Percentiles rank a stretch among this genome's conserved stretches.
These are phyloP conservation scores for Helobdella robusta DNA, from an alignment of 2,888 invertebrate genomes.

Conservation along the genomic window DNA sequence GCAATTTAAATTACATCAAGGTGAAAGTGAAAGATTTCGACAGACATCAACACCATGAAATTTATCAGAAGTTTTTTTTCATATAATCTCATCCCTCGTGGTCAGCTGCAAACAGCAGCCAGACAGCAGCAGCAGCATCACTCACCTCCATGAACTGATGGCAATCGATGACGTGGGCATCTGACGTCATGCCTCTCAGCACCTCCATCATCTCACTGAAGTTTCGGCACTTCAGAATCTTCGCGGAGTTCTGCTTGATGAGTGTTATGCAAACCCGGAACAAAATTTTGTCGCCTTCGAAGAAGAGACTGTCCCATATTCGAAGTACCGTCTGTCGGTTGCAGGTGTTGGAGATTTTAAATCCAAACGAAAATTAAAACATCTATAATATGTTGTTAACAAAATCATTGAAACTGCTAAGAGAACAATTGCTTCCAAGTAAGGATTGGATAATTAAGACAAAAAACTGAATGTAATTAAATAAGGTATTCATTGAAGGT, in stretches of 20 bases:
- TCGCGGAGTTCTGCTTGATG: constrained; percentile 54
- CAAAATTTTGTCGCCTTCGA: constrained; percentile 83
- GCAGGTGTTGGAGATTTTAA: not conserved
- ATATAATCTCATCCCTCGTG: not conserved
- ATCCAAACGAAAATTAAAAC: no score
- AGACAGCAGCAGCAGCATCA: not conserved
- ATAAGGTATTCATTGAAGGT: no score
- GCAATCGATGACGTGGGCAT: constrained; percentile 69
- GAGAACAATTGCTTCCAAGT: no score
- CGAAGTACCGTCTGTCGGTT: constrained; percentile 68
- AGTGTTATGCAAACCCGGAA: constrained; percentile 78
- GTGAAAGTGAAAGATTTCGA: no score
- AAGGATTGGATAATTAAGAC: no score
- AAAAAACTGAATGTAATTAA: no score
- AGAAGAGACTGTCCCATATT: constrained; percentile 90
- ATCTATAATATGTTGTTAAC: not conserved
- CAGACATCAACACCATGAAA: no score
- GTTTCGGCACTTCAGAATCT: constrained; percentile 67
- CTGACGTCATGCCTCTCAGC: constrained; percentile 71
- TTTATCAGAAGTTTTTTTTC: not conserved
- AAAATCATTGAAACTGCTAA: no score
- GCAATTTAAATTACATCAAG: not conserved
- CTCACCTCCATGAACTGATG: constrained; percentile 78
- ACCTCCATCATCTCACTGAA: constrained; percentile 71
- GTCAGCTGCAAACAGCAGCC: not conserved